A percentile compares a stretch with the other conserved stretches of the same genome.
These are phyloP conservation scores for Ferrisia virgata DNA, from an alignment of 2,888 invertebrate species.

Conservation along the genomic window DNA sequence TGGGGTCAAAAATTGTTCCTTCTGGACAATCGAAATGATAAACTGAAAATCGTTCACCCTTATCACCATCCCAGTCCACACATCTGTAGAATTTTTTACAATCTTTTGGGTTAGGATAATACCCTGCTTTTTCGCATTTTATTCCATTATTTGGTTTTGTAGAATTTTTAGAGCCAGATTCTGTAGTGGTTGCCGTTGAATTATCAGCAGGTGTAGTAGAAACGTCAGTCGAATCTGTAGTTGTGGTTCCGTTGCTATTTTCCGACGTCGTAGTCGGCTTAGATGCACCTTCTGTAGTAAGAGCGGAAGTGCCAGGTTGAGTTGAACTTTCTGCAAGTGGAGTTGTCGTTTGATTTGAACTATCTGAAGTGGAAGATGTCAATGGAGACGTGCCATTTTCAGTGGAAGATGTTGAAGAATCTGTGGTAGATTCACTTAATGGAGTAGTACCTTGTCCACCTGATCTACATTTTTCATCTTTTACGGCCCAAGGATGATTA, in stretches of 20 bases:
- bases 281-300: constrained; percentile 26
- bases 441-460: not conserved
- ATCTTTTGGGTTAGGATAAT: constrained; percentile 65
- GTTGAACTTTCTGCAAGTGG: not conserved
- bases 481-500: constrained; percentile 60
- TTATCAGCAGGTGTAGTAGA: constrained; percentile 44
- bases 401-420: constrained; percentile 47
- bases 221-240: constrained; percentile 46
- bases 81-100: constrained; percentile 77
- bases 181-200: constrained; percentile 2
- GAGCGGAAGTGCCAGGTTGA: constrained; percentile 40
- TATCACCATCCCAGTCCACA: constrained; percentile 62
- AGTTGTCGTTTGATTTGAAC: constrained; percentile 47
- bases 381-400: no score
- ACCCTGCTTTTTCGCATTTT: constrained; percentile 66
- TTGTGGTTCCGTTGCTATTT: constrained; percentile 20
- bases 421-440: constrained; percentile 44
- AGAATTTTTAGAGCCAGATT: constrained; percentile 34
- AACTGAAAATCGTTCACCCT: constrained; percentile 59
- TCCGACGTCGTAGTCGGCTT: constrained; percentile 48
- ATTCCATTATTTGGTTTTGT: constrained; percentile 49
- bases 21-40: constrained; percentile 66
- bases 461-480: constrained; percentile 47
- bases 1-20: constrained; percentile 71
- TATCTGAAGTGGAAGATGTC: constrained; percentile 42